A percentile compares a stretch with the other conserved stretches of the same genome.
phyloP scores from a whole-genome alignment of 2,888 invertebrate species.

The Cataglyphis rosenhaueri region DNA sequence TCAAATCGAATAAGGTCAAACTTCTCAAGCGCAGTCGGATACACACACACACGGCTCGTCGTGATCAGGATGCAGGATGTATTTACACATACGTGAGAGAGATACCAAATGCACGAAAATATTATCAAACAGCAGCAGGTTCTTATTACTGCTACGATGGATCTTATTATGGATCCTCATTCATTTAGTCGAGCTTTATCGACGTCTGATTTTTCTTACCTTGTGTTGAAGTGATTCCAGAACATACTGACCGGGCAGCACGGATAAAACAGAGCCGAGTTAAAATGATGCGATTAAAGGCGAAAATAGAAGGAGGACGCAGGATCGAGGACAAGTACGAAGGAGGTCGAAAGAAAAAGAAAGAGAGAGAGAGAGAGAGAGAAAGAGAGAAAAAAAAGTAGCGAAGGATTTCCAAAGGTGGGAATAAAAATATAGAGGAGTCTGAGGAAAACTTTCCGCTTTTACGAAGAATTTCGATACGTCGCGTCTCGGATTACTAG shows the following conservation, averaged over 20 bases:
- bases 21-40: constrained; percentile 51
- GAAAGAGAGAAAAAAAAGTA: background rate
- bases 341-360: constrained; percentile 19
- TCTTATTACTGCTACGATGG: constrained; percentile 70
- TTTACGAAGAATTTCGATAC: constrained; percentile 55
- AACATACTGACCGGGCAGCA: constrained; percentile 96
- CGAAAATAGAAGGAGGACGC: constrained; percentile 58
- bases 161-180: constrained; percentile 64
- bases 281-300: constrained; percentile 82
- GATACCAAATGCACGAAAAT: constrained; percentile 82
- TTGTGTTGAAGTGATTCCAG: constrained; percentile 99
- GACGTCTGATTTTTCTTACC: constrained; percentile 90
- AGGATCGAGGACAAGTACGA: constrained; percentile 46
- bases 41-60: constrained; percentile 51
- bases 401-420: constrained; percentile 30
- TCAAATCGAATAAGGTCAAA: constrained; percentile 36
- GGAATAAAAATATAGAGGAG: constrained; percentile 47
- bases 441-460: constrained; percentile 52
- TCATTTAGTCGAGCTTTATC: constrained; percentile 63
- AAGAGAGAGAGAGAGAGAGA: constrained; percentile 30
- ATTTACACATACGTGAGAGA: constrained; percentile 59
- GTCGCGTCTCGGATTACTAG: constrained; percentile 54
- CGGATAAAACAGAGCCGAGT: constrained; percentile 89
- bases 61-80: constrained; percentile 70
- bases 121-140: constrained; percentile 75